Base-by-base conservation (phyloP, 2,797 vertebrate species). In the Chloroceryle amazona region DNA sequence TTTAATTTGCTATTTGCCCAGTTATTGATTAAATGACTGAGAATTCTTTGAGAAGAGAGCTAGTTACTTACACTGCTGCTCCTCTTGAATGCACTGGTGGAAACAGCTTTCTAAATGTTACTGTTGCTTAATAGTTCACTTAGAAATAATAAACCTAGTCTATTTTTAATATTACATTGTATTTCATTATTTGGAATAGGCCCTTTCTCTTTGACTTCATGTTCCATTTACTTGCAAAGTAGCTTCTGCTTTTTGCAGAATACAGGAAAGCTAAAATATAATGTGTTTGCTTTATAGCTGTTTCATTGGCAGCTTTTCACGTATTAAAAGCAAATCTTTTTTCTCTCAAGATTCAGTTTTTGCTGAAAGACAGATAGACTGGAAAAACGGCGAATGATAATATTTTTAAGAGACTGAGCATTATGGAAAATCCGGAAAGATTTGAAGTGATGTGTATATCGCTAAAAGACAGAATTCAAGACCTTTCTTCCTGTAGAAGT, bases 1-100 rank as follows among this genome's bases (percentile, higher is more conserved):
- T 95, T 97, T 95, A 94, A 94, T 95, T 97, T 94, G 52, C 52
- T 91, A 1, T 87, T 96, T 96, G 91, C 17, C 33, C 71, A 75
- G 39, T 52, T 97, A 97, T 90, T 95, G 94, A 97, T 97, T 96
- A 72, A 93, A 73, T 71, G 90, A 86, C 83, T 86, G 65, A 93
- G 42, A 74, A 84, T 71, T 90, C 39, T 35, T 76, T 73, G 78
- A 84, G 62, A 91, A 29, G 79, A 61, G 46, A 42, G 14, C 44
- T 57, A 73, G 66, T 81, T 93, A 93, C 58, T 66, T 73, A 22
- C 1, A 4, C 20, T 67, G 19, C 66, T 90, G 57, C 58, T 79
- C 3, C 37, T 83, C 54, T 55, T 94, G 82, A 94, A 79, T 62
- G 47, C 44, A 25, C 61, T 33, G 29, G 33, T 81, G 39, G 83